A percentile compares a stretch with the other conserved stretches of the same genome.
Evolutionary conservation across 2,888 invertebrate genomes (phyloP).

Genomic region (Lottia gigantea): DNA sequence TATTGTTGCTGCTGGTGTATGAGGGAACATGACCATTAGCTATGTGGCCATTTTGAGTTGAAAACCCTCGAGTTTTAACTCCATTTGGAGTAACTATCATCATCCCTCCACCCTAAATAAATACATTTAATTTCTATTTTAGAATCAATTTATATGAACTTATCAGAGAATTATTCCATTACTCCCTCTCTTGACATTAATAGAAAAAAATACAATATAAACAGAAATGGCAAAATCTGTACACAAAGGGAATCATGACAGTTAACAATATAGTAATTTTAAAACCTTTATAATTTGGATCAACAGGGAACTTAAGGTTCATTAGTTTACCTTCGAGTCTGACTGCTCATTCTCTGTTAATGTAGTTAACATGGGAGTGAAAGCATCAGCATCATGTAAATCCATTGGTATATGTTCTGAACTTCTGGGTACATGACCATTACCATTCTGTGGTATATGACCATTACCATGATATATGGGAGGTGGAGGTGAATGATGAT

Average conservation of each 20-base stretch:
- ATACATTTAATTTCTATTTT: background rate
- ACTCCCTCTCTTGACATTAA: too few relatives aligned
- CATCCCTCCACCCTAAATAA: slow-evolving; percentile 49
- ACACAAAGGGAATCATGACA: too few relatives aligned
- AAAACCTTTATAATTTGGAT: too few relatives aligned
- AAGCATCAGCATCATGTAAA: slow-evolving; percentile 44
- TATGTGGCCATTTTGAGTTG: slow-evolving; percentile 44
- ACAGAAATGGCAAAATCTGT: too few relatives aligned
- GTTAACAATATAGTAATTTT: too few relatives aligned
- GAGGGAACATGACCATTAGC: slow-evolving; percentile 47
- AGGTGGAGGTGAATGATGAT: slow-evolving; percentile 34
- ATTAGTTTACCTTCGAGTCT: slow-evolving; percentile 51
- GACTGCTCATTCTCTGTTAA: slow-evolving; percentile 53
- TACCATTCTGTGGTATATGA: slow-evolving; percentile 42
- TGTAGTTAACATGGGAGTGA: slow-evolving; percentile 49
- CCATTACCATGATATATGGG: slow-evolving; percentile 46
- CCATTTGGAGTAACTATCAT: slow-evolving; percentile 56
- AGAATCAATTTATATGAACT: too few relatives aligned
- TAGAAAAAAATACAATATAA: too few relatives aligned
- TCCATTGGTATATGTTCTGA: slow-evolving; percentile 16
- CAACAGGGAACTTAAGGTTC: background rate
- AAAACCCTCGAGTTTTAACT: slow-evolving; percentile 50
- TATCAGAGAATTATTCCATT: too few relatives aligned
- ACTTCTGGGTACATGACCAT: slow-evolving; percentile 39
- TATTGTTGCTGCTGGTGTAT: slow-evolving; percentile 24